These are phyloP conservation scores for Sitta carolinensis DNA, from an alignment of 2,797 vertebrate genomes.

Conservation along the genomic window DNA sequence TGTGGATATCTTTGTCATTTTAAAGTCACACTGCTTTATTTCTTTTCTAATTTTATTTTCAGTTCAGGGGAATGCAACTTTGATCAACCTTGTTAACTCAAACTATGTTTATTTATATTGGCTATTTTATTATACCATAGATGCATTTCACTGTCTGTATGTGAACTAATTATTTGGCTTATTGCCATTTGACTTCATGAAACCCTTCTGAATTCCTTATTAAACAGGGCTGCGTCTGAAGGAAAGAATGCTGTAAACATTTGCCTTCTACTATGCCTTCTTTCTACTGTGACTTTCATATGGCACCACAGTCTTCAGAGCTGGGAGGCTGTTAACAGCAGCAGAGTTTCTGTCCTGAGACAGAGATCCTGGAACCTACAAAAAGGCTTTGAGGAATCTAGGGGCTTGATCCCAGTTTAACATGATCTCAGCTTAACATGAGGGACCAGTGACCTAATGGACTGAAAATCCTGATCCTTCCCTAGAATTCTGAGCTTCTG, in stretches of 20 bases:
- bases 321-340: not conserved
- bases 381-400: not conserved
- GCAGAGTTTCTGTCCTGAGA: not conserved
- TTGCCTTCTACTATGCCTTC: not conserved
- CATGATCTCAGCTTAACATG: not conserved
- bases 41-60: not conserved
- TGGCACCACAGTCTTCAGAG: not conserved
- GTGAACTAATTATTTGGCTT: not conserved
- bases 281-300: not conserved
- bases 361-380: not conserved
- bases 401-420: not conserved
- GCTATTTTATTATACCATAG: not conserved
- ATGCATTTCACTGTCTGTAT: not conserved
- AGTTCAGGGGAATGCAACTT: not conserved
- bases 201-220: not conserved
- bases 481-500: not conserved
- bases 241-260: not conserved
- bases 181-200: not conserved
- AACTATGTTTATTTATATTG: not conserved
- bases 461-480: not conserved
- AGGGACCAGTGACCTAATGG: not conserved
- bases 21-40: constrained; percentile 1
- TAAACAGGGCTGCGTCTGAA: not conserved
- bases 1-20: constrained; percentile 23
- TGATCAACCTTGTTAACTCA: not conserved